Conservation (phyloP, 1,140 invertebrate species). For the Anadara kagoshimensis region DNA sequence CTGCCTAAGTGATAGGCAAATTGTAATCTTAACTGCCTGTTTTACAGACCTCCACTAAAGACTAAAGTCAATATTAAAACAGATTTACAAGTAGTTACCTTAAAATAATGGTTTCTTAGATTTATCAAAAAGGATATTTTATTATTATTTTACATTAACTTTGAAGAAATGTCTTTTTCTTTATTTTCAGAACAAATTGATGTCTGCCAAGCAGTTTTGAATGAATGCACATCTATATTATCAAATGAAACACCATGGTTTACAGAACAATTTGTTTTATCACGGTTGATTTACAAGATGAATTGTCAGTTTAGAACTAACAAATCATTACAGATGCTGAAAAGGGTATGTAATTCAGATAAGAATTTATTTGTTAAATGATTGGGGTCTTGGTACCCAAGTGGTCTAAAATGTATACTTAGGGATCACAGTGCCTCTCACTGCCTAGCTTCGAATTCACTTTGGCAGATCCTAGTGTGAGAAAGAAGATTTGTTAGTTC, state of each 20-base stretch:
- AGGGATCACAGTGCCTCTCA: too few species aligned
- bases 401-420: background rate
- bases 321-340: constrained; percentile 13
- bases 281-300: constrained; percentile 15
- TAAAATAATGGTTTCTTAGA: background rate
- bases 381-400: background rate
- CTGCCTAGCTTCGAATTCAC: background rate
- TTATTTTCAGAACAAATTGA: background rate
- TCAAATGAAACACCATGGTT: background rate
- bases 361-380: background rate
- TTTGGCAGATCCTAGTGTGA: background rate
- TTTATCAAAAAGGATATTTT: background rate
- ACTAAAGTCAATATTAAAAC: too few species aligned
- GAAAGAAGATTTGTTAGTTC: background rate
- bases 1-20: too few species aligned
- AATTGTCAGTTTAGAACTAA: constrained; percentile 10
- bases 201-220: background rate
- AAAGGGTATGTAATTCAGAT: constrained; percentile 18
- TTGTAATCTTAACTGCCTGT: too few species aligned
- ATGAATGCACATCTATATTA: background rate
- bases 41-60: too few species aligned
- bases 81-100: too few species aligned
- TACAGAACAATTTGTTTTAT: constrained; percentile 11
- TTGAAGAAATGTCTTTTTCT: background rate
- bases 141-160: background rate